Conservation (phyloP, 2,113 vertebrate species). For the Myrmophylax atrothorax region DNA sequence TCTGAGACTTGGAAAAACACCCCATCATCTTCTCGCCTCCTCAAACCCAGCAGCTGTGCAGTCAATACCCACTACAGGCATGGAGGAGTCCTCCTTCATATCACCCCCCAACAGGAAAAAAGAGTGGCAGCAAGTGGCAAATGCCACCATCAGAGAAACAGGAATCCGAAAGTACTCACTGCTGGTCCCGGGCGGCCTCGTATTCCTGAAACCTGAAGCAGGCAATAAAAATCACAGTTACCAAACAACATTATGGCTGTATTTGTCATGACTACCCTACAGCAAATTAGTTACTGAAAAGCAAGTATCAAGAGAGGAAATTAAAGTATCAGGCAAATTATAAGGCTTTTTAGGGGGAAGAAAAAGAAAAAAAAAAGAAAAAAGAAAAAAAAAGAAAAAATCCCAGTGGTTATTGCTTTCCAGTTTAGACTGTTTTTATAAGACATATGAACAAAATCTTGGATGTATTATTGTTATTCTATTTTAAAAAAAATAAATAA, state of each 20-base stretch:
- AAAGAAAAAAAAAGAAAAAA: background rate
- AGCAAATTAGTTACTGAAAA: background rate
- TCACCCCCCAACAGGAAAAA: background rate
- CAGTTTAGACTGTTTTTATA: background rate
- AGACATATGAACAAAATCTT: background rate
- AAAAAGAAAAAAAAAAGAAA: no score
- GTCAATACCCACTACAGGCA: no score
- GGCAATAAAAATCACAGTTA: background rate
- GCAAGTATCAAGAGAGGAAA: background rate
- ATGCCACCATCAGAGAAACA: background rate
- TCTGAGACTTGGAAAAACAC: background rate
- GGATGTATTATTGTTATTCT: background rate
- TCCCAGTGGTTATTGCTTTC: background rate
- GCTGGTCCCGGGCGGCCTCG: slow-evolving; percentile 88
- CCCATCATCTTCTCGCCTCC: background rate
- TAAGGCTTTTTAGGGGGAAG: background rate
- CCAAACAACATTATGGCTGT: background rate
- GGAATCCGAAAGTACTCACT: slow-evolving; percentile 76
- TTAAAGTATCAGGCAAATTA: background rate
- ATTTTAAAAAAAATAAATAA: background rate
- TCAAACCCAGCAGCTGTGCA: background rate
- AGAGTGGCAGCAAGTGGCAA: background rate
- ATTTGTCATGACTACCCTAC: no score
- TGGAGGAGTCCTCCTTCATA: background rate
- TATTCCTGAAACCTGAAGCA: slow-evolving; percentile 86